phyloP scores from a whole-genome alignment of 2,888 invertebrate species.

The Drosophila ustulata region DNA sequence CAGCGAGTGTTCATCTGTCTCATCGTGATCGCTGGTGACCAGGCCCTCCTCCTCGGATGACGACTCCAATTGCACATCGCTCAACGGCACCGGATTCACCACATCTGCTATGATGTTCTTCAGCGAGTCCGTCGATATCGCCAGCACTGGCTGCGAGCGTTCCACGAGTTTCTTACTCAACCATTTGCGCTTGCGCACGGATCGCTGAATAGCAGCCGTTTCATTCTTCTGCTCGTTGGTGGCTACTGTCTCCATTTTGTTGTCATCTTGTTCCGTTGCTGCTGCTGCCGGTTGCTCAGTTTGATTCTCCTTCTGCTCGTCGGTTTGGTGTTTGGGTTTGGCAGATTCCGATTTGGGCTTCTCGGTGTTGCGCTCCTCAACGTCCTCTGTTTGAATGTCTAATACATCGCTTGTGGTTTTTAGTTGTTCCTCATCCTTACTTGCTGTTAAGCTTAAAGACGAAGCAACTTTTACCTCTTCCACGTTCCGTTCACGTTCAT shows the following conservation, averaged over 20 bases:
- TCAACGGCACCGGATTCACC: conserved; percentile 87
- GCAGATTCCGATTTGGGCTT: conserved; percentile 25
- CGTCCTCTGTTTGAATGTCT: conserved; percentile 71
- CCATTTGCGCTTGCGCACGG: conserved; percentile 84
- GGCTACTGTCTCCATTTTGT: conserved; percentile 10
- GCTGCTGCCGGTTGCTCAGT: conserved; percentile 9
- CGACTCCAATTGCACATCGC: conserved; percentile 86
- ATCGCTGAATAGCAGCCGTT: conserved; percentile 75
- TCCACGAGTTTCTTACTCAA: conserved; percentile 85
- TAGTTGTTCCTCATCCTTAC: conserved; percentile 71
- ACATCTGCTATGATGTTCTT: conserved; percentile 89
- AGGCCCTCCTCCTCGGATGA: conserved; percentile 84
- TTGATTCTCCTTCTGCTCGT: conserved; percentile 63
- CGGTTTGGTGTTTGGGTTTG: conserved; percentile 30
- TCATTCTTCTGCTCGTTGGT: conserved; percentile 48
- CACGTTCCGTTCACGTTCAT: conserved; percentile 27
- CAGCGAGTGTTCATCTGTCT: conserved; percentile 79
- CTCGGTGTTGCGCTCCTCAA: conserved; percentile 50
- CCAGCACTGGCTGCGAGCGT: conserved; percentile 88
- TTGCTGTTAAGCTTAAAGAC: conserved; percentile 70
- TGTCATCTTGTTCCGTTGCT: conserved; percentile 1
- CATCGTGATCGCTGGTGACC: conserved; percentile 82
- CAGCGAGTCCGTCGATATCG: conserved; percentile 90
- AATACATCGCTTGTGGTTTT: conserved; percentile 79
- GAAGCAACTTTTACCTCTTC: conserved; percentile 73